Base-by-base conservation (phyloP, 1,140 invertebrate genomes). In the Macrostomum lignano region DNA sequence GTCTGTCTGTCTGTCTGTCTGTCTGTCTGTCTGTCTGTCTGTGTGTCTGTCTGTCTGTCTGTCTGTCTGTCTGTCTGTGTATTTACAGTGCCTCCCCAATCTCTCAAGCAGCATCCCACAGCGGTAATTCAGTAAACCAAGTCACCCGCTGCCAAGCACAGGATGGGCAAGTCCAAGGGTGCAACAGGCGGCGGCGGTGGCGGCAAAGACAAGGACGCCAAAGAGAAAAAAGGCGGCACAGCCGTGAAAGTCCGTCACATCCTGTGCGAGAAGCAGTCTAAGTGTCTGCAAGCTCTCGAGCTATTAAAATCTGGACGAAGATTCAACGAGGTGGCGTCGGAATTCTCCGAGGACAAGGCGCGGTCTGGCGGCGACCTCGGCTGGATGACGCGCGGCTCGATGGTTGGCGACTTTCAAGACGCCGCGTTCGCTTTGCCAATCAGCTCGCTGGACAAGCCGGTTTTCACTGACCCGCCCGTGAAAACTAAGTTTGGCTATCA, bases 401-500 rank as follows among this genome's bases (percentile, higher is more conserved):
- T 96, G 88, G 81, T 91, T n/a, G 86, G 84, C 20, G 7, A 17
- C 4, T 34, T 34, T 25, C 33, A 34, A 63, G 88, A 96, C 19
- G 57, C 56, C 30, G 88, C 88, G 9, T 96, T 98, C 62, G 74
- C 74, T 7, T 58, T 98, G 36, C 72, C 77, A 3, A 67, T 76
- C 43, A 93, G 82, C 29, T 74, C 66, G 25, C 61, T 82, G 10
- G 69, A 66, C 36, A 82, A 68, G 51, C 84, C 91, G 22, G 61
- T 78, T 7, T 96, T 94, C 45, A 96, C 91, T 14, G 78, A 96
- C 58, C 88, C 88, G 21, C 88, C 88, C 11, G 65, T 98, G 6
- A 96, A 94, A 66, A 96, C 88, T 2, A 93, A 94, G 55, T 91
- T 88, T 65, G 91, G 91, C 2, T 98, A 98, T 64, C 88, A 98